Conservation (phyloP, 2,888 invertebrate species). For the Brachycybe producta region DNA sequence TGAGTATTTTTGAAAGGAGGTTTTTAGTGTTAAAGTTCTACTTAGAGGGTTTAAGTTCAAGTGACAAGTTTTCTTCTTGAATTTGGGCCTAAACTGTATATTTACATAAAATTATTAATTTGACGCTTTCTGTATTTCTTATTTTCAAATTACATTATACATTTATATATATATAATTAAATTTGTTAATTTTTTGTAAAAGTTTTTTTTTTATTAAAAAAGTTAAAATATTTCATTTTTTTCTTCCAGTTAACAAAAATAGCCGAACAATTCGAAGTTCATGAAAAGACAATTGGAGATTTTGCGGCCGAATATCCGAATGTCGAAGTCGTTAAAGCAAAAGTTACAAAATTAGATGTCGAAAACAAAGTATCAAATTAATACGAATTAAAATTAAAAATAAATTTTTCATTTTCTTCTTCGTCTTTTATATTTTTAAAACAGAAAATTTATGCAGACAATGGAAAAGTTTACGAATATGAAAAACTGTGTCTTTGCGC, state of each 20-base stretch:
- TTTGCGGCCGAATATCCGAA: conserved; percentile 42
- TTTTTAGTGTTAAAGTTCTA: no score
- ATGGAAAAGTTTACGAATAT: conserved; percentile 48
- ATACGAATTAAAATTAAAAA: conserved; percentile 17
- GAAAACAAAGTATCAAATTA: conserved; percentile 34
- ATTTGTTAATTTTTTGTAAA: conserved; percentile 9
- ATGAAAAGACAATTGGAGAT: conserved; percentile 51
- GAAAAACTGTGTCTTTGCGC: conserved; percentile 76
- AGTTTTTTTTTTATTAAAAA: conserved; percentile 6
- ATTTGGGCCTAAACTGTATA: no score
- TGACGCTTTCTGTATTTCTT: no score
- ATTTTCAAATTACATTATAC: no score
- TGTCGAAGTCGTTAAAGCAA: conserved; percentile 45
- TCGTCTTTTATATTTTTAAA: conserved; percentile 15
- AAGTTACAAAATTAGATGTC: conserved; percentile 30
- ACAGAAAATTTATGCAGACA: conserved; percentile 24
- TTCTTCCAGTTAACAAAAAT: conserved; percentile 54
- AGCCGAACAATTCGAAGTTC: conserved; percentile 71
- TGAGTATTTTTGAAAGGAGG: no score
- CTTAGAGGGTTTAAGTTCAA: no score
- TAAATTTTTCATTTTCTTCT: conserved; percentile 1
- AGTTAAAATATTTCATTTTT: conserved; percentile 1
- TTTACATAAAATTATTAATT: no score
- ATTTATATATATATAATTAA: no score
- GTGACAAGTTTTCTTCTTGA: no score